A percentile compares a stretch with the other conserved stretches of the same genome.
Evolutionary conservation across 2,113 vertebrate genomes (phyloP).

Genomic region (Machaerirhynchus nigripectus): DNA sequence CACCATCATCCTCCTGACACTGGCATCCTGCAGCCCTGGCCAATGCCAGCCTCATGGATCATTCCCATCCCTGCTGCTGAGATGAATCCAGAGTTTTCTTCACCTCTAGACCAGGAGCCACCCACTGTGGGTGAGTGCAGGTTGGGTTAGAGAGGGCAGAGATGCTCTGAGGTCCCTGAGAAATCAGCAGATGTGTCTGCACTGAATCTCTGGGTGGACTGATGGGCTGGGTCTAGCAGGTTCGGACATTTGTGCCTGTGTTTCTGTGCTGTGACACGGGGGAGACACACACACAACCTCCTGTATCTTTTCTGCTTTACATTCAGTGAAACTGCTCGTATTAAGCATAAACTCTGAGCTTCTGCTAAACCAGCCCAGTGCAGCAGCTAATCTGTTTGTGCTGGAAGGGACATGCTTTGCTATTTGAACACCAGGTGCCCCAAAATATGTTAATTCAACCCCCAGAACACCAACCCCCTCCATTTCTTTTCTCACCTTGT

Average conservation of each 20-base stretch:
- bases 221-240: neutral
- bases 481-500: neutral
- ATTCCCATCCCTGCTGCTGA: neutral
- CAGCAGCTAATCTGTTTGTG: neutral
- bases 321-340: neutral
- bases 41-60: neutral
- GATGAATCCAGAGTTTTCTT: accelerated
- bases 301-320: neutral
- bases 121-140: neutral
- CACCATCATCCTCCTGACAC: neutral
- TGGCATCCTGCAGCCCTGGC: accelerated
- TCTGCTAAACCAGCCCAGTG: neutral
- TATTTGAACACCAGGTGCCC: neutral
- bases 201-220: neutral
- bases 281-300: neutral
- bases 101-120: neutral
- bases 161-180: neutral
- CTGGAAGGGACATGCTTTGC: neutral
- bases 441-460: neutral
- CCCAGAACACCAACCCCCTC: neutral
- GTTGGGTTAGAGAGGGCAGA: neutral
- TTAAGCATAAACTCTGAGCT: neutral
- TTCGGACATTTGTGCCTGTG: neutral
- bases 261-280: neutral
- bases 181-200: neutral